Evolutionary conservation across 1,140 invertebrate genomes (phyloP).

Genomic region (Temnothorax longispinosus): DNA sequence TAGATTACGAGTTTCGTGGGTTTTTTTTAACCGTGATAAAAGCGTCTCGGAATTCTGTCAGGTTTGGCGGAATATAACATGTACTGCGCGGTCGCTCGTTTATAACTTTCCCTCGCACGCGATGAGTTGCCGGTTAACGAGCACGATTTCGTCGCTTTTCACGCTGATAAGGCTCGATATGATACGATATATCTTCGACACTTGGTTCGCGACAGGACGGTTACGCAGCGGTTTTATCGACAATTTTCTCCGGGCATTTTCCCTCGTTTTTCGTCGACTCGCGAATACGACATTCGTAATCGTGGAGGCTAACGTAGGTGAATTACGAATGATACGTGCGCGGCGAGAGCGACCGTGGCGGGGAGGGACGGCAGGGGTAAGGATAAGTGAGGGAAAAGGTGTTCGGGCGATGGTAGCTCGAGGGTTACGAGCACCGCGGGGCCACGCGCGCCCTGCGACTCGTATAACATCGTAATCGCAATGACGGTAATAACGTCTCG

Average conservation of each 20-base stretch:
- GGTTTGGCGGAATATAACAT: background rate
- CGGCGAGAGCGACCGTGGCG: background rate
- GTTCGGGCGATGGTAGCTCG: constrained; percentile 22
- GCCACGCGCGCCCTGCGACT: constrained; percentile 64
- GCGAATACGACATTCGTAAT: constrained; percentile 36
- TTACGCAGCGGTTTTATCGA: constrained; percentile 22
- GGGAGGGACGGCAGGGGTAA: background rate
- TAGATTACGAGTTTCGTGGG: background rate
- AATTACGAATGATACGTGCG: constrained; percentile 49
- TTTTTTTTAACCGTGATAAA: background rate
- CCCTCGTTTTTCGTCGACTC: constrained; percentile 3
- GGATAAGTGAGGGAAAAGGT: constrained; percentile 26
- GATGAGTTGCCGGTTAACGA: background rate
- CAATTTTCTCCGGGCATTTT: constrained; percentile 1
- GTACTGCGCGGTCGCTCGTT: background rate
- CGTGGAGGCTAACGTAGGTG: constrained; percentile 26
- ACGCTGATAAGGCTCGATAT: background rate
- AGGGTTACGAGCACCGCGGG: constrained; percentile 74
- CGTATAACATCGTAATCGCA: constrained; percentile 78
- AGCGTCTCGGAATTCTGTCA: background rate
- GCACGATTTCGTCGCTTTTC: background rate
- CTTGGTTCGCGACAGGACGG: background rate
- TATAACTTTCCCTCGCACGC: background rate
- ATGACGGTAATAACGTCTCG: constrained; percentile 78
- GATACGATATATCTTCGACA: background rate